Percentiles rank a stretch among this genome's conserved stretches.
These are phyloP conservation scores for Xerus rutilus DNA, from an alignment of 2,797 vertebrate genomes.

Conservation along the genomic window DNA sequence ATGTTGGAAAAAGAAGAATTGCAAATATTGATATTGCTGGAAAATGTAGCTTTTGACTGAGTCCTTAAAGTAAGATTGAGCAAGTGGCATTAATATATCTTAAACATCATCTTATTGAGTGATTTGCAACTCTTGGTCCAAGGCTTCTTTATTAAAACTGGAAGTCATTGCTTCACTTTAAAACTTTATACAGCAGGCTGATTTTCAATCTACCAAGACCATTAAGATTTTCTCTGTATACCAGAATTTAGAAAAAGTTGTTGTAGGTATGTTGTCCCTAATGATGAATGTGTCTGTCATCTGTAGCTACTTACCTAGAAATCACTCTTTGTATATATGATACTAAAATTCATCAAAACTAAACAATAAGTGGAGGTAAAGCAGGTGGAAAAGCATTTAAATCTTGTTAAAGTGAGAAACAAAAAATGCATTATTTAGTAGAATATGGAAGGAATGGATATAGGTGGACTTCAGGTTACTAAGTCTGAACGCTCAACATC, in stretches of 20 bases:
- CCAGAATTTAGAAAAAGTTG: not conserved
- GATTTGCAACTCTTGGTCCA: not conserved
- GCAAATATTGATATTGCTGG: not conserved
- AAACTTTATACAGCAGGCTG: not conserved
- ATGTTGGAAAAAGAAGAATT: not conserved
- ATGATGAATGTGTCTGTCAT: not conserved
- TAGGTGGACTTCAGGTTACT: not conserved
- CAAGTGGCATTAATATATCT: not conserved
- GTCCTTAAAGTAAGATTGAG: not conserved
- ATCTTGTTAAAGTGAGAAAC: not conserved
- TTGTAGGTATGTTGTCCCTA: not conserved
- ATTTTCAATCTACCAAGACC: not conserved
- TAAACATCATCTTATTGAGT: not conserved
- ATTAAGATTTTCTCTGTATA: not conserved
- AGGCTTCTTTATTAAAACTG: not conserved
- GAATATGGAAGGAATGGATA: not conserved
- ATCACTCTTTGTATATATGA: not conserved
- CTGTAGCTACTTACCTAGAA: slow-evolving; percentile 18
- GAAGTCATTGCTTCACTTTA: not conserved
- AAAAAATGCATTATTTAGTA: not conserved
- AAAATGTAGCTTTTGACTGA: not conserved
- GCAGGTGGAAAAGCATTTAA: not conserved
- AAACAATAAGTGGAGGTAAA: not conserved
- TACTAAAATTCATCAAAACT: not conserved
- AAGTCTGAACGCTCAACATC: not conserved